Evolutionary conservation across 1,140 invertebrate genomes (phyloP).

Genomic region (Calephelis virginiensis): DNA sequence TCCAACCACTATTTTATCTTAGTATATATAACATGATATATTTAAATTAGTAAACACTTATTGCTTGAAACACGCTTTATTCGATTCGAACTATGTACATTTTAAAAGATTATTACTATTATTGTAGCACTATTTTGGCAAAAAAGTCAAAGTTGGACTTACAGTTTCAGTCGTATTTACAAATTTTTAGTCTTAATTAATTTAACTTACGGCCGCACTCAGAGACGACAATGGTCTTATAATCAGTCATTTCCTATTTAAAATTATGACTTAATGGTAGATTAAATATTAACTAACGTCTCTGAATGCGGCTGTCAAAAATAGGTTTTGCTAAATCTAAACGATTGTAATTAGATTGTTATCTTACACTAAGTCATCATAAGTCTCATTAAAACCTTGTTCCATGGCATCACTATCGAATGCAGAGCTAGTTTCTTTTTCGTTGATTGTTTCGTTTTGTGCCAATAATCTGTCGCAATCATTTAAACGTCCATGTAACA

Average conservation of each 20-base stretch:
- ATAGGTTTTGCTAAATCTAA: not conserved
- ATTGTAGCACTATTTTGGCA: not conserved
- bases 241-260: too few species aligned
- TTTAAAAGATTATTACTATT: not conserved
- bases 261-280: too few species aligned
- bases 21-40: slow-evolving; percentile 12
- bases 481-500: slow-evolving; percentile 65
- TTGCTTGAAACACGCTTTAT: slow-evolving; percentile 70
- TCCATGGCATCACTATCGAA: slow-evolving; percentile 56
- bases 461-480: slow-evolving; percentile 69
- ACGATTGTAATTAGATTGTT: not conserved
- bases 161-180: too few species aligned
- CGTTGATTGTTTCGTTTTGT: slow-evolving; percentile 50
- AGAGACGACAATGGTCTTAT: too few species aligned
- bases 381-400: slow-evolving; percentile 54
- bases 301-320: too few species aligned
- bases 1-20: not conserved
- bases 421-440: slow-evolving; percentile 41
- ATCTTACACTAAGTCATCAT: slow-evolving; percentile 57
- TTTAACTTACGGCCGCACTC: too few species aligned
- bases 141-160: not conserved
- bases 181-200: too few species aligned
- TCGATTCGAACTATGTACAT: slow-evolving; percentile 23
- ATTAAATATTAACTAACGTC: too few species aligned
- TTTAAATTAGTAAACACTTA: slow-evolving; percentile 35